Evolutionary conservation across 2,797 vertebrate species (phyloP).

Genomic region (Picus viridis): DNA sequence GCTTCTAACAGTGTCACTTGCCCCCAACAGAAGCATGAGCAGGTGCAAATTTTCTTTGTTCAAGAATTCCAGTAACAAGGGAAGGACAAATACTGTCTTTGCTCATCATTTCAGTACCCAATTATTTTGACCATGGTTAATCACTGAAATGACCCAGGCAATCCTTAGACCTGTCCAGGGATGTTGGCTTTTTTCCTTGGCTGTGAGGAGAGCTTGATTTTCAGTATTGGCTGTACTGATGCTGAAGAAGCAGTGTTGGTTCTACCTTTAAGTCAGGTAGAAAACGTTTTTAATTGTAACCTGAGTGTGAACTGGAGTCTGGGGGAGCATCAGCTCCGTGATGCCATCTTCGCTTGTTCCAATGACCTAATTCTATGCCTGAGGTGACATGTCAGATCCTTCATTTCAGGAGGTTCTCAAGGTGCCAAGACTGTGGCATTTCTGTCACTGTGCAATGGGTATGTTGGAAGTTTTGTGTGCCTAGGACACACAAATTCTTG

Average conservation of each 20-base stretch:
- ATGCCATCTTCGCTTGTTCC: neutral
- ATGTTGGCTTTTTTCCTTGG: neutral
- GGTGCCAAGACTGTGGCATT: neutral
- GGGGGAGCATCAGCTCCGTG: neutral
- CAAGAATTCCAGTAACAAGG: neutral
- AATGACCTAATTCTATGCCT: neutral
- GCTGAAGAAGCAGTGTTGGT: no score
- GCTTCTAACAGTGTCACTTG: neutral
- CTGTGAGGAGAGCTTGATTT: neutral
- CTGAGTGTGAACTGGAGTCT: neutral
- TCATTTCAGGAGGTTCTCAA: neutral
- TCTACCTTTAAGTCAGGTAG: neutral
- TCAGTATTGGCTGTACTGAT: neutral
- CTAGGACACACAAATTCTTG: neutral
- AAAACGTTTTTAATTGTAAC: neutral
- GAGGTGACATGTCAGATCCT: neutral
- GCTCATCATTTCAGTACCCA: neutral
- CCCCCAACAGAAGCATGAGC: neutral
- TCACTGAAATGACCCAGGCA: slow-evolving; percentile 12
- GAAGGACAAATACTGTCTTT: neutral
- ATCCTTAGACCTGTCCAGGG: neutral
- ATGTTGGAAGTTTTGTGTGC: neutral
- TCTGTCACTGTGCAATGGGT: neutral
- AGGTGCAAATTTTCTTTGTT: neutral
- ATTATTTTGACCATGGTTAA: slow-evolving; percentile 33